A percentile compares a stretch with the other conserved stretches of the same genome.
These are phyloP conservation scores for Zhengitettix transpicula DNA, from an alignment of 2,888 invertebrate genomes.

Conservation along the genomic window DNA sequence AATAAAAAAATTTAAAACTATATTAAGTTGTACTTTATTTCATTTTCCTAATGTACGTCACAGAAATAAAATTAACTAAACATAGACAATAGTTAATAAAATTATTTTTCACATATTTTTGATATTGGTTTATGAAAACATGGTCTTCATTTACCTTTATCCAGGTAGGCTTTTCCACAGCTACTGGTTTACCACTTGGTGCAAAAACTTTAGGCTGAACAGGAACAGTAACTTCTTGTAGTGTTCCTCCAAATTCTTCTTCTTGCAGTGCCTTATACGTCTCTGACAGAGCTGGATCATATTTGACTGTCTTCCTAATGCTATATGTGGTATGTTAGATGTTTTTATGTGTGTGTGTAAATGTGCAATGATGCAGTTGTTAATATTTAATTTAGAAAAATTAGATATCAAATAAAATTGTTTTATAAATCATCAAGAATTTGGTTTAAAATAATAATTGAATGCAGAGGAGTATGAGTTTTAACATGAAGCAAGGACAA, in stretches of 20 bases:
- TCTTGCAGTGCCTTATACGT: conserved; percentile 77
- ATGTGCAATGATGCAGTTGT: too few relatives aligned
- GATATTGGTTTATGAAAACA: too few relatives aligned
- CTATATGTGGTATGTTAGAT: conserved; percentile 19
- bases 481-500: too few relatives aligned
- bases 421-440: too few relatives aligned
- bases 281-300: conserved; percentile 78
- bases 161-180: conserved; percentile 5
- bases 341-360: background rate
- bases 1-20: too few relatives aligned
- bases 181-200: conserved; percentile 30
- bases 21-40: too few relatives aligned
- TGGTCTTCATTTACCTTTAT: conserved; percentile 2
- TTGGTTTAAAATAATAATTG: too few relatives aligned
- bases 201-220: conserved; percentile 62
- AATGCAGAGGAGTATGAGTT: too few relatives aligned
- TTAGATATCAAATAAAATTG: too few relatives aligned
- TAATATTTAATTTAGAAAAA: too few relatives aligned
- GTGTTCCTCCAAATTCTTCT: conserved; percentile 39
- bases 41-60: too few relatives aligned
- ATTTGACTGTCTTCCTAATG: conserved; percentile 53
- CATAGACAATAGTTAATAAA: background rate
- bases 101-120: too few relatives aligned
- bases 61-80: background rate
- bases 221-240: conserved; percentile 46